A percentile compares a stretch with the other conserved stretches of the same genome.
Evolutionary conservation across 2,888 invertebrate genomes (phyloP).

Genomic region (Dasysyrphus albostriatus): DNA sequence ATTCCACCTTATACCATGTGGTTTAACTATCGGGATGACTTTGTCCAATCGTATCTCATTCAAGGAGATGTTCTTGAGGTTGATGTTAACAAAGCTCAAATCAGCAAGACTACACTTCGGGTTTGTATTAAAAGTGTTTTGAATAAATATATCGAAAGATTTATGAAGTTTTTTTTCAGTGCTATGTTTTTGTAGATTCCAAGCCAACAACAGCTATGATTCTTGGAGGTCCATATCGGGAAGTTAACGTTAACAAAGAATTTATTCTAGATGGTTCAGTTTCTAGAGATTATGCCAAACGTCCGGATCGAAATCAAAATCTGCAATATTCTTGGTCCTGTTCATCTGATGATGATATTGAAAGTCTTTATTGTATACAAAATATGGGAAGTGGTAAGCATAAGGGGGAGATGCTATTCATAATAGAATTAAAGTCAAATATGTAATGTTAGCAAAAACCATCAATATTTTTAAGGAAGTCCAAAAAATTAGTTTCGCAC

Average conservation of each 20-base stretch:
- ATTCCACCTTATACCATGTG: constrained; percentile 76
- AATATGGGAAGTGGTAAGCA: constrained; percentile 67
- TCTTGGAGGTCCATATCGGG: constrained; percentile 69
- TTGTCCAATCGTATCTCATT: constrained; percentile 73
- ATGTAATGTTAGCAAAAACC: too few species aligned
- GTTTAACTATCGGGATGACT: constrained; percentile 76
- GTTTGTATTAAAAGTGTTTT: constrained; percentile 4
- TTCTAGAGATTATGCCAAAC: constrained; percentile 77
- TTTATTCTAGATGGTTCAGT: constrained; percentile 74
- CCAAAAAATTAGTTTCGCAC: too few species aligned
- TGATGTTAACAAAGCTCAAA: background rate
- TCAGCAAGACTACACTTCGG: constrained; percentile 35
- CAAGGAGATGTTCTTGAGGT: constrained; percentile 51
- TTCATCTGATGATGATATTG: constrained; percentile 68
- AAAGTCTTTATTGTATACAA: constrained; percentile 47
- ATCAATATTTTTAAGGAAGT: too few species aligned
- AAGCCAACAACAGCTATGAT: constrained; percentile 75
- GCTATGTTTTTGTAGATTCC: constrained; percentile 76
- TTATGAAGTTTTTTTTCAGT: constrained; percentile 51
- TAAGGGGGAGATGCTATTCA: too few species aligned
- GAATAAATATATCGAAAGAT: background rate
- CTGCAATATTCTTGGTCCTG: constrained; percentile 77
- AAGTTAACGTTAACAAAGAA: constrained; percentile 55
- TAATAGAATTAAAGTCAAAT: too few species aligned
- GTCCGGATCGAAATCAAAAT: constrained; percentile 56